Conservation (phyloP, 2,797 vertebrate species). For the Sarcophilus harrisii region DNA sequence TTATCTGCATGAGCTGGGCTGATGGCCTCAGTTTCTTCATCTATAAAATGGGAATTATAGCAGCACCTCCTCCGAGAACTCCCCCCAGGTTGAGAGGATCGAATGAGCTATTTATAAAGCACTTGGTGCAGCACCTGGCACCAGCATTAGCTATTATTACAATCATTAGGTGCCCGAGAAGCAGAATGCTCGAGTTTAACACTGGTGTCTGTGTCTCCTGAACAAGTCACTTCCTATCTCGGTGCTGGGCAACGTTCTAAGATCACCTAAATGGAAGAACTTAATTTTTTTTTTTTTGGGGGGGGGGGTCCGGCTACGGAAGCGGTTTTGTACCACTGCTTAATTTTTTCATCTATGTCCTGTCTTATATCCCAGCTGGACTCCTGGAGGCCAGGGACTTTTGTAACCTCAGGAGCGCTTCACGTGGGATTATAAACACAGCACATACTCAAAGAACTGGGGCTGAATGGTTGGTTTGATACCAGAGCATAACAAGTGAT, state of each 20-base stretch:
- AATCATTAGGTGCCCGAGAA: background rate
- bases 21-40: background rate
- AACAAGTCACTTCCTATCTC: background rate
- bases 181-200: background rate
- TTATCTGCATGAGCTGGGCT: background rate
- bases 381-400: background rate
- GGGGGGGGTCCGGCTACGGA: no score
- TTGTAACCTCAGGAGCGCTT: background rate
- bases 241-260: no score
- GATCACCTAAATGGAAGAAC: background rate
- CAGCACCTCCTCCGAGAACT: background rate
- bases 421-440: background rate
- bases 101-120: background rate
- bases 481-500: background rate
- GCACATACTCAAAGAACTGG: background rate
- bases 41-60: background rate
- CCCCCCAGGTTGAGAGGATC: no score
- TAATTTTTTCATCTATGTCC: background rate
- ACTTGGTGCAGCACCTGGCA: background rate
- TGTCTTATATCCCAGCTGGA: background rate
- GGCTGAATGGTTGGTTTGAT: background rate
- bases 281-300: no score
- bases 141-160: background rate
- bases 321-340: background rate
- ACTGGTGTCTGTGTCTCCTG: background rate